phyloP scores from a whole-genome alignment of 2,797 vertebrate genomes.

The Phoeniculus purpureus region DNA sequence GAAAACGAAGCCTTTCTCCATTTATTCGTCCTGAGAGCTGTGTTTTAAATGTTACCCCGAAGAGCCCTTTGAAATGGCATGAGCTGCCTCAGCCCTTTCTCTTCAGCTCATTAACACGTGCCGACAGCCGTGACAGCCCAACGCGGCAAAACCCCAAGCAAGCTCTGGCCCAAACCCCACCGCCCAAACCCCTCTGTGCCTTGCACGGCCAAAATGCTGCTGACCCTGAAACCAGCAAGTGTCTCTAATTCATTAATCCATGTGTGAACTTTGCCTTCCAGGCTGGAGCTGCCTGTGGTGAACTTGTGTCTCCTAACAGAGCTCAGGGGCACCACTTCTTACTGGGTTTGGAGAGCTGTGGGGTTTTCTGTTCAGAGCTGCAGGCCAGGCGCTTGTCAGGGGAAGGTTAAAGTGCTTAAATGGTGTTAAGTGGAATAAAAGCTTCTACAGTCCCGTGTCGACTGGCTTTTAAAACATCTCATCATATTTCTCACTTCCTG shows the following conservation, averaged over 20 bases:
- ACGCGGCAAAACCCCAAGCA: rapidly evolving
- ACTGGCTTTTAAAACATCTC: background rate
- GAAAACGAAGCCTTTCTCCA: conserved; percentile 8
- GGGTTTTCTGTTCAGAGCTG: background rate
- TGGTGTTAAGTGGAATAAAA: background rate
- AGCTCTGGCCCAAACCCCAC: background rate
- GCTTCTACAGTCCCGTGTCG: background rate
- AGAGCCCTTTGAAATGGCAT: conserved; percentile 19
- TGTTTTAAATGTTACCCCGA: background rate
- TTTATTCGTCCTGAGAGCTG: conserved; percentile 53
- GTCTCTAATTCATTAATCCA: background rate
- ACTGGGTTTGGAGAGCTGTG: background rate
- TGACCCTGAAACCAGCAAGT: background rate
- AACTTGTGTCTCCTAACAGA: rapidly evolving
- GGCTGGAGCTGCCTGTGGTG: background rate
- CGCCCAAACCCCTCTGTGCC: background rate
- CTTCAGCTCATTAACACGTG: background rate
- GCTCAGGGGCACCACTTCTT: rapidly evolving
- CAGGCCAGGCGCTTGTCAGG: background rate
- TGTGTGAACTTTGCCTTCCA: background rate
- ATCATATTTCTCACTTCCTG: background rate
- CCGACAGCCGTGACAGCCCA: background rate
- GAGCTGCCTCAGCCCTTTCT: background rate
- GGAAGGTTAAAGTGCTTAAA: background rate
- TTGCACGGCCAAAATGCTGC: background rate